Base-by-base conservation (phyloP, 2,113 vertebrate genomes). In the Actinemys pallida region DNA sequence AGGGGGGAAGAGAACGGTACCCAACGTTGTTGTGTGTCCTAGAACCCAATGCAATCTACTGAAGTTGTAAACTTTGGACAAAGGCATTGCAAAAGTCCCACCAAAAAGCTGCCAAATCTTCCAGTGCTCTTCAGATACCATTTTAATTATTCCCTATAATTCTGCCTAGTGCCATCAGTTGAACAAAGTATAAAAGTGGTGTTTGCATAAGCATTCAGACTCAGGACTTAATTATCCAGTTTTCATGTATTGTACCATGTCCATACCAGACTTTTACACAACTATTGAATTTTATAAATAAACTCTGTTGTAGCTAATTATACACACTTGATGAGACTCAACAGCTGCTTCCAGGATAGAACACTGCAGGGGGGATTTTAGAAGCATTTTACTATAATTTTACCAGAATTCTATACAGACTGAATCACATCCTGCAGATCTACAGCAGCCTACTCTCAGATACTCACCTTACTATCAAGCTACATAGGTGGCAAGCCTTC, bases 261-360 rank as follows among this genome's bases (percentile, higher is more conserved):
- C 45, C n/a, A 59, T 52, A 25, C 53, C 47, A 7, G 49, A 90
- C 56, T 69, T 49, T 49, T 54, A 14, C 27, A n/a, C 42, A 90
- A 27, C 47, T 79, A 7, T n/a, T 62, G 47, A 65, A 57, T 54
- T 85, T 47, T 79, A 84, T 47, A 85, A 85, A 85, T 22, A 13
- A 85, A 80, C 31, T 75, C n/a, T 52, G 53, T 52, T 20, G 3
- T 1, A 35, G 6, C 2, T 7, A 0, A 49, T 56, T 57, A 57
- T 50, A 11, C 49, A 8, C 12, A 62, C 9, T 3, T 11, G n/a
- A n/a, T 65, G 20, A 20, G 12, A 13, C 25, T 22, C 39, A 45
- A 57, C 17, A 72, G 56, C 16, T 35, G 5, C 72, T 72, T 5
- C 4, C 31, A 31, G 59, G 35, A 57, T 45, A 57, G 11, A 81